These are phyloP conservation scores for Xiphophorus maculatus DNA, from an alignment of 2,113 vertebrate genomes.

Conservation along the genomic window DNA sequence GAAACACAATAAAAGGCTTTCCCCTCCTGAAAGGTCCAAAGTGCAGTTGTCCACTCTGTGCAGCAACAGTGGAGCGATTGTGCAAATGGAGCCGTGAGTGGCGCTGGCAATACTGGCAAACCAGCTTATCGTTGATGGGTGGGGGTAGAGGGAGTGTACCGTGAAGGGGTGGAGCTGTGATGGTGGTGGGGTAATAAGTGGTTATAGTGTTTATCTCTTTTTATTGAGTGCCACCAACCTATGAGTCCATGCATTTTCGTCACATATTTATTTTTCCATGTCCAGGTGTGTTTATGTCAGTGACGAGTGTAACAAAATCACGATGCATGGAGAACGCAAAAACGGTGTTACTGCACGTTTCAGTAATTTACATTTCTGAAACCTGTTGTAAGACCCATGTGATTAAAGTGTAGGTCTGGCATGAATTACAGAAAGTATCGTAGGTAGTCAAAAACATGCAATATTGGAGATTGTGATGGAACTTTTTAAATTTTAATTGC, in stretches of 20 bases:
- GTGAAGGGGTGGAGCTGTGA: conserved; percentile 7
- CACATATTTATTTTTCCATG: conserved; percentile 23
- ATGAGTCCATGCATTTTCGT: conserved; percentile 42
- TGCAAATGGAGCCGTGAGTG: conserved; percentile 67
- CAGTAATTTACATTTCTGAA: background rate
- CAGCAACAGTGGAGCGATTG: conserved; percentile 71
- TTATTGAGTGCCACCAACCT: conserved; percentile 54
- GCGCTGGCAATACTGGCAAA: conserved; percentile 66
- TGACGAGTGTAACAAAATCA: background rate
- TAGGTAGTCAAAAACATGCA: background rate
- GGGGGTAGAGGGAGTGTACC: conserved; percentile 37
- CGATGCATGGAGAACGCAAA: background rate
- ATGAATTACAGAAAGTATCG: background rate
- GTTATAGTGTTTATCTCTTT: conserved; percentile 24
- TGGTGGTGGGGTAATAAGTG: conserved; percentile 18
- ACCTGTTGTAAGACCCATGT: background rate
- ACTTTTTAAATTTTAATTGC: no score
- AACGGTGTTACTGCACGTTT: background rate
- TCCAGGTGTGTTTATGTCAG: background rate
- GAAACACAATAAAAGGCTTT: conserved; percentile 68
- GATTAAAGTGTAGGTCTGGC: background rate
- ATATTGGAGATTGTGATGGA: no score
- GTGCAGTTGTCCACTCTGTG: conserved; percentile 71
- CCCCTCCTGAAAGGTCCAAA: conserved; percentile 72
- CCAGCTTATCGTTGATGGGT: conserved; percentile 63